Evolutionary conservation across 2,113 vertebrate species (phyloP).

Genomic region (Trachemys scripta): DNA sequence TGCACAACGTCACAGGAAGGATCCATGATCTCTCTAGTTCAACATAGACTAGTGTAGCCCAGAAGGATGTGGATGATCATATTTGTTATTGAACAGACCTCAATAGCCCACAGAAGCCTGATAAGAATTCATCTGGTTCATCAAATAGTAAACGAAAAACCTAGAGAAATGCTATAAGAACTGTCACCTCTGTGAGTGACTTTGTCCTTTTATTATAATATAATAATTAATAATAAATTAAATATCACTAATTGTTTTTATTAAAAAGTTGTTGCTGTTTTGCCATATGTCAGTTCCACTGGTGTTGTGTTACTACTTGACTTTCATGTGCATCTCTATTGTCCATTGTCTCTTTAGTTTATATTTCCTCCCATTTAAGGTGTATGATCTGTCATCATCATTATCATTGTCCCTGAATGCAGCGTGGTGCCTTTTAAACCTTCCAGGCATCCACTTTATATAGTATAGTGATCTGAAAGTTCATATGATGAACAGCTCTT

Average conservation of each 20-base stretch:
- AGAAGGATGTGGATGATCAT: slow-evolving; percentile 34
- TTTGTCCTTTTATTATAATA: background rate
- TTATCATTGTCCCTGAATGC: background rate
- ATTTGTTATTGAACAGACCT: slow-evolving; percentile 37
- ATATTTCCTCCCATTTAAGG: background rate
- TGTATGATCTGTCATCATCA: background rate
- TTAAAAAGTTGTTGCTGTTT: background rate
- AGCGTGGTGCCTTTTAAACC: background rate
- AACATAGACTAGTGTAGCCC: background rate
- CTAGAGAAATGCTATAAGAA: background rate
- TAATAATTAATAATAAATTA: background rate
- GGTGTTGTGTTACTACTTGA: background rate
- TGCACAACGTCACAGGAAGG: background rate
- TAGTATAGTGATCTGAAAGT: background rate
- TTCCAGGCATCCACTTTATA: background rate
- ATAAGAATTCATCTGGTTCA: slow-evolving; percentile 1
- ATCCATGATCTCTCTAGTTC: background rate
- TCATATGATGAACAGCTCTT: background rate
- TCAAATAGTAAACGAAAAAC: background rate
- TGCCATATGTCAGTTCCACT: background rate
- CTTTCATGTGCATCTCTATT: background rate
- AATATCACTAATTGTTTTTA: background rate
- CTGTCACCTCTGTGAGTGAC: background rate
- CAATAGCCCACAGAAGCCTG: background rate
- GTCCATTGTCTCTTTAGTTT: background rate